Evolutionary conservation across 2,797 vertebrate species (phyloP), one percentile per base, ranked within the genome.

Genomic region (Masticophis lateralis): DNA sequence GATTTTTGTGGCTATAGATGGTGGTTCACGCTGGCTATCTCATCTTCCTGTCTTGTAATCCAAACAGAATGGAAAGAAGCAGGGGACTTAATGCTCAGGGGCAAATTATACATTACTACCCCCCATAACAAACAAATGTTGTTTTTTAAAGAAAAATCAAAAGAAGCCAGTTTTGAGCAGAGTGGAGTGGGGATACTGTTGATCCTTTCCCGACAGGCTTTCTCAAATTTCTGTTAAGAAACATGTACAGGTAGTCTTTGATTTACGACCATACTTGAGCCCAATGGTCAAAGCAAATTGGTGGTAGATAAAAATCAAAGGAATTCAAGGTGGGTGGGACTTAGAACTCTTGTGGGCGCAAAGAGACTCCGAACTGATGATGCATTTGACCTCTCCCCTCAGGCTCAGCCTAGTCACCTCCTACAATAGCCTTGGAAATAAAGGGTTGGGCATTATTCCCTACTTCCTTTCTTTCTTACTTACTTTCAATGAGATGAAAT

Each of bases 1-100:
- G 97, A 97, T 96, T 96, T 97, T 96, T 88, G 96, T 94, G 89
- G 95, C 96, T 94, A 91, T 96, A 37, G 37, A 22, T 25, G 74
- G 37, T 4, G 9, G 37, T 43, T 22, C 18, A 79, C 3, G 3
- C 32, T 43, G 97, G 95, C 96, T 96, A 97, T 5, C 47, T 25
- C 51, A 16, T 37, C 22, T 47, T 60, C 27, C n/a, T 9, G 16
- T 60, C 95, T 96, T 47, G 91, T 96, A 97, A 97, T 96, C 96
- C 94, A 95, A 97, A 95, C 91, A 92, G 88, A 97, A 97, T 2
- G 14, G 55, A 89, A 63, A 83, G 69, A 88, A 11, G 22, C 1
- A 14, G 74, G 25, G 37, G 37, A 47, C 69, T 91, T 91, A 88
- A 69, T 47, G 8, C 18, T 63, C 66, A 83, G 51, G 32, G 37